These are phyloP conservation scores for Ciconia boyciana DNA, from an alignment of 2,113 vertebrate species.

Conservation along the genomic window DNA sequence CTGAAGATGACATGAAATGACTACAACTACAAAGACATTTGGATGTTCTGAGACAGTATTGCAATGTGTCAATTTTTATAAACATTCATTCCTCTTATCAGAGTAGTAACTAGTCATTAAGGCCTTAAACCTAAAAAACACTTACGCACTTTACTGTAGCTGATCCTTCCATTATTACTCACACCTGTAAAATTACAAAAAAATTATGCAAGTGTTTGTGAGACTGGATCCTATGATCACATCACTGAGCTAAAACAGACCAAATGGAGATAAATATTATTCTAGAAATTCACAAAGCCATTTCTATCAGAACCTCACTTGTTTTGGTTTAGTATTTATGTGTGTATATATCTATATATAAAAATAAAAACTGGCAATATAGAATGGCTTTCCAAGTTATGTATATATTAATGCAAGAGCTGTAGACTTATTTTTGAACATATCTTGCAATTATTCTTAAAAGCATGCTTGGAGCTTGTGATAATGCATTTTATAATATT, in stretches of 20 bases:
- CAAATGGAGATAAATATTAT: neutral
- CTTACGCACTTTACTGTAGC: constrained; percentile 63
- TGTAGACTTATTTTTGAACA: neutral
- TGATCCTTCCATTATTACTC: constrained; percentile 66
- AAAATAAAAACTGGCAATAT: neutral
- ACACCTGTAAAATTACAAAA: constrained; percentile 65
- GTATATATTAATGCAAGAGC: neutral
- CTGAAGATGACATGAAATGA: constrained; percentile 15
- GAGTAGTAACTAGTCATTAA: constrained; percentile 27
- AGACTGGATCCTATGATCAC: neutral
- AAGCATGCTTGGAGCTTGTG: neutral
- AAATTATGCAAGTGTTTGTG: constrained; percentile 54
- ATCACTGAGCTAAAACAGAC: constrained; percentile 30
- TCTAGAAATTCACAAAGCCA: neutral
- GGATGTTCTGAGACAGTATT: neutral
- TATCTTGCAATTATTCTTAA: neutral
- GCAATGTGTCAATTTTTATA: neutral
- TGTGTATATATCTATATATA: neutral
- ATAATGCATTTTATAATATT: neutral
- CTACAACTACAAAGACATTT: constrained; percentile 12
- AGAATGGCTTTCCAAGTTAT: neutral
- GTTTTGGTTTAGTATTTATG: neutral
- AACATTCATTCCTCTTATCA: constrained; percentile 17
- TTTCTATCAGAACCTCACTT: neutral
- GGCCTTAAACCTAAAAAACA: constrained; percentile 58